Evolutionary conservation across 2,797 vertebrate species (phyloP), one percentile per base, ranked within the genome.

Genomic region (Gymnoscopelus braueri): DNA sequence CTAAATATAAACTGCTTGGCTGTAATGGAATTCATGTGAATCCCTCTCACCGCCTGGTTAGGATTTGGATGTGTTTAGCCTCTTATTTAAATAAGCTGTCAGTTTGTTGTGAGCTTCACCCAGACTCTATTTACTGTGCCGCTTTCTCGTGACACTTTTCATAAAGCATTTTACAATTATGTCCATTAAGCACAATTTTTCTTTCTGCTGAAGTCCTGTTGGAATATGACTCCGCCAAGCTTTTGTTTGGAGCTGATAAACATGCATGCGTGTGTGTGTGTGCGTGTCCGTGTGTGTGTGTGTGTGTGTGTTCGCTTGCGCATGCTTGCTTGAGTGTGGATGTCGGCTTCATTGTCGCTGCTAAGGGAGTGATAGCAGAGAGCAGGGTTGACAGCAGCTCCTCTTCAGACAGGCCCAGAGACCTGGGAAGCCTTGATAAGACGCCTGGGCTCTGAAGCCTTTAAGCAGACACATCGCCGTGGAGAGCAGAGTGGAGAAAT

Each of bases 361-460:
- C 79, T 75, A 71, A 4, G 1, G 81, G 71, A 80, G 80, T 82
- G 87, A 90, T 89, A 90, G 86, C 78, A 75, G 78, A 68, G 75
- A 79, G 71, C 55, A 64, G 71, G 80, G 77, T 75, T 89, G 89
- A 90, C 85, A 85, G 84, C 69, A 73, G 83, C 81, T 87, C 89
- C 82, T 85, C 74, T 76, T 78, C 77, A 77, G 85, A 79, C 82
- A 89, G 51, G 84, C 87, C 79, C 55, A 67, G 81, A 84, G 90
- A 90, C 89, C 93, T 93, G 92, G 84, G 81, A 85, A 85, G 77
- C 79, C 75, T 83, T 52, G 93, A 94, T 94, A 93, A 94, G 89
- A 87, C 83, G 67, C 56, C 64, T 79, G 26, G 63, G 64, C 88
- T 91, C 75, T 84, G 80, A 84, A 89, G 81, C 79, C 82, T 80